Percentiles rank a stretch among this genome's conserved stretches.
Evolutionary conservation across 2,113 vertebrate genomes (phyloP).

Genomic region (Pomatostomus ruficeps): DNA sequence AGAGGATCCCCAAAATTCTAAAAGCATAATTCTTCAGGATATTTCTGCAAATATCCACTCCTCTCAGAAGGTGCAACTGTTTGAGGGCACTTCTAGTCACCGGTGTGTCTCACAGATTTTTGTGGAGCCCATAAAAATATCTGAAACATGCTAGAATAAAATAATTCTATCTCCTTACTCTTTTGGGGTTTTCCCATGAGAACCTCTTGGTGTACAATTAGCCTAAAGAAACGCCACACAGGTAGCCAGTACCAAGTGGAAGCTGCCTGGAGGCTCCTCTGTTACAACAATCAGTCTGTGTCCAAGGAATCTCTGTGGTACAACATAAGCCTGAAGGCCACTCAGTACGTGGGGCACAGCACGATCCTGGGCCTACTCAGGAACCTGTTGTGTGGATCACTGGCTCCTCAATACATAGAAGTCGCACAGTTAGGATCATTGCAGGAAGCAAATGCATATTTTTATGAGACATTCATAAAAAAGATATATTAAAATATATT

Average conservation of each 20-base stretch:
- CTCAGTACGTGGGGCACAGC: neutral
- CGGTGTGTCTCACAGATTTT: neutral
- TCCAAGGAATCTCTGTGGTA: neutral
- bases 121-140: neutral
- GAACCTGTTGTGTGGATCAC: neutral
- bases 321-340: neutral
- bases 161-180: neutral
- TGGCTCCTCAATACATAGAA: neutral
- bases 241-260: neutral
- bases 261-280: neutral
- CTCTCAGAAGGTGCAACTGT: neutral
- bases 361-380: no score
- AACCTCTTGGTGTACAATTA: neutral
- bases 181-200: neutral
- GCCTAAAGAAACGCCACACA: neutral
- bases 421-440: neutral
- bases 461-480: neutral
- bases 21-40: neutral
- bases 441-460: neutral
- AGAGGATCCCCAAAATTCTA: neutral
- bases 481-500: neutral
- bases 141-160: neutral
- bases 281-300: rapidly evolving
- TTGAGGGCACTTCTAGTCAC: neutral
- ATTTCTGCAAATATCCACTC: neutral